These are phyloP conservation scores for Tylochromis polylepis DNA, from an alignment of 2,113 vertebrate species.

Conservation along the genomic window DNA sequence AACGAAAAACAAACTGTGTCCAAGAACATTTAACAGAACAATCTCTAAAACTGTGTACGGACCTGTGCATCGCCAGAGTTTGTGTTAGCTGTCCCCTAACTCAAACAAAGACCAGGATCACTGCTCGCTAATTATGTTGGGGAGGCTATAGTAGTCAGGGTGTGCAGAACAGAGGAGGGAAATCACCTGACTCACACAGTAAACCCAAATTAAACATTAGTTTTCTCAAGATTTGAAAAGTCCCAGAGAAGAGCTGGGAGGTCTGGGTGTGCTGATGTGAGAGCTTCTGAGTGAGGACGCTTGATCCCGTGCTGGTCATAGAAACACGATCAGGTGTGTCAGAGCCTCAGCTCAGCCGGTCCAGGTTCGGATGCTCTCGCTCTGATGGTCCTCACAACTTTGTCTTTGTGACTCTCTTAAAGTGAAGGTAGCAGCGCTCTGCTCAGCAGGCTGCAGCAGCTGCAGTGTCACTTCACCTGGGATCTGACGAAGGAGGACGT, in stretches of 20 bases:
- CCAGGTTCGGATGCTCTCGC: neutral
- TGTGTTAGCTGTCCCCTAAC: too few species aligned
- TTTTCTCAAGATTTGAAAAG: neutral
- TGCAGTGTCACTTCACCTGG: neutral
- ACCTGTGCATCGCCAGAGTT: too few species aligned
- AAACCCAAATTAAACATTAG: too few species aligned
- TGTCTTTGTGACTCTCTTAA: neutral
- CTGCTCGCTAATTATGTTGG: too few species aligned
- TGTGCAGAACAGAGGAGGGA: too few species aligned
- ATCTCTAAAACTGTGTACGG: too few species aligned
- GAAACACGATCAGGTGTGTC: neutral
- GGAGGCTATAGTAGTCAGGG: too few species aligned
- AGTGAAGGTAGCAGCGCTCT: neutral
- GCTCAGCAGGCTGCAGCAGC: neutral
- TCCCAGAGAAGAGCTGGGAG: neutral
- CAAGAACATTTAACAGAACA: too few species aligned
- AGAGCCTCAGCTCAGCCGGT: neutral
- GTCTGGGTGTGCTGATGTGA: fast-evolving
- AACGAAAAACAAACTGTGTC: too few species aligned
- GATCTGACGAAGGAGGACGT: neutral
- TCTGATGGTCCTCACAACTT: neutral
- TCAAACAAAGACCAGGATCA: too few species aligned
- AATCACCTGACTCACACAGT: too few species aligned
- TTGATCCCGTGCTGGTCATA: neutral
- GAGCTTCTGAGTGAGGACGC: fast-evolving